Base-by-base conservation (phyloP, 2,888 invertebrate species). In the Psylliodes chrysocephalus region DNA sequence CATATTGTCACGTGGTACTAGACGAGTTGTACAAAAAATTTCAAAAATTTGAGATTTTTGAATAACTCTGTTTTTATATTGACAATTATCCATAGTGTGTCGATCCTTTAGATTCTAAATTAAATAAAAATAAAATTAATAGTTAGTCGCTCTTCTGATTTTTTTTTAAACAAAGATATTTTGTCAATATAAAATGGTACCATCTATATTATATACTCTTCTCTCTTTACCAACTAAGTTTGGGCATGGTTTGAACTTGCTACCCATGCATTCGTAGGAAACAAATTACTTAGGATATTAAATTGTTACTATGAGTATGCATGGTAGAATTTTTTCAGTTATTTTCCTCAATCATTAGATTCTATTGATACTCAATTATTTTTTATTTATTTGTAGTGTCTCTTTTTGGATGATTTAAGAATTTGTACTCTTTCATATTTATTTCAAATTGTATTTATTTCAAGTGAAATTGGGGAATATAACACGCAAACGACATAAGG, bases 241-340 rank as follows among this genome's bases (percentile, higher is more conserved):
- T 62, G 56, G 74, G 76, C 76, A 76, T 76, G 76, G 74, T 75
- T 75, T 75, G 75, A 70, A 70, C 18, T 66, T 75, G 74, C 72
- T 76, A 72, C 71, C 75, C 73, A 75, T 75, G 76, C 76, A 75
- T 76, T 73, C 67, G 75, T 75, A 76, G 75, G 71, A 60, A 71
- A 69, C 54, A 62, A 72, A 64, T 72, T 71, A 71, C 69, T 71
- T 75, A 75, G 73, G 71, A 69, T 70, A 73, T 70, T 68, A 69
- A 69, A 69, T 73, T 69, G 69, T 73, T 71, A 73, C 65, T 63
- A 67, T 63, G 67, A 72, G 65, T 66, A 69, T 73, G 76, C 76
- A 76, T 74, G 76, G 75, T 76, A 76, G 76, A 71, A 61, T 66
- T 71, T n/a, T 52, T 59, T 53, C 44, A 38, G 55, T 59, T 62